Evolutionary conservation across 2,113 vertebrate genomes (phyloP).

Genomic region (Climacteris rufus): DNA sequence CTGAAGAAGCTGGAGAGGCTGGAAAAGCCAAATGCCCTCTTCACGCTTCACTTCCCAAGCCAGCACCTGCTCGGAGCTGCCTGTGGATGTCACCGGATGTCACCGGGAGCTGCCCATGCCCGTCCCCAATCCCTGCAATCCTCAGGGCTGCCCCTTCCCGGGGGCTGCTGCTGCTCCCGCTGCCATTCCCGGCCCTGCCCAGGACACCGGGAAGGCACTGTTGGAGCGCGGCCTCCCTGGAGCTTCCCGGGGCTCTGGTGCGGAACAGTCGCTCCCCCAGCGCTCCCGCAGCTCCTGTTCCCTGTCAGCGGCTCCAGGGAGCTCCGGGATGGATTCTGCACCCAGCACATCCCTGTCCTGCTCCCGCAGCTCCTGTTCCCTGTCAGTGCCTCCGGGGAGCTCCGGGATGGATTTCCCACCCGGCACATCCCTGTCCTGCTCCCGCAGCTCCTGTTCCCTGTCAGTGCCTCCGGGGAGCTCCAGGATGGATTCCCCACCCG

Average conservation of each 20-base stretch:
- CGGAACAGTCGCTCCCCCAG: background rate
- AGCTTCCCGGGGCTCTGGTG: background rate
- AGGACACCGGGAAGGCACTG: background rate
- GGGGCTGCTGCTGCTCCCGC: background rate
- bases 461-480: background rate
- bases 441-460: no score
- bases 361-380: background rate
- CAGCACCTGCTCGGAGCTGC: background rate
- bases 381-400: background rate
- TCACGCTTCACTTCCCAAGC: background rate
- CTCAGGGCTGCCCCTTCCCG: background rate
- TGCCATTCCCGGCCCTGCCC: background rate
- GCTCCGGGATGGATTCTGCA: background rate
- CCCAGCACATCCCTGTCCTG: background rate
- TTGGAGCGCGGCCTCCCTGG: background rate
- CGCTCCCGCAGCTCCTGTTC: background rate
- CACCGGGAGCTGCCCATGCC: background rate
- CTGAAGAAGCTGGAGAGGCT: background rate
- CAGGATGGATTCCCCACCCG: background rate
- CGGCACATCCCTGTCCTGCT: background rate
- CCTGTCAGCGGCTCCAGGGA: background rate
- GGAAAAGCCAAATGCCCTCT: background rate
- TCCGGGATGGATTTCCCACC: background rate
- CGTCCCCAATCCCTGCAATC: accelerated
- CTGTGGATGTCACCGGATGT: background rate